Conservation (phyloP, 2,797 vertebrate species). For the Eospalax fontanierii region DNA sequence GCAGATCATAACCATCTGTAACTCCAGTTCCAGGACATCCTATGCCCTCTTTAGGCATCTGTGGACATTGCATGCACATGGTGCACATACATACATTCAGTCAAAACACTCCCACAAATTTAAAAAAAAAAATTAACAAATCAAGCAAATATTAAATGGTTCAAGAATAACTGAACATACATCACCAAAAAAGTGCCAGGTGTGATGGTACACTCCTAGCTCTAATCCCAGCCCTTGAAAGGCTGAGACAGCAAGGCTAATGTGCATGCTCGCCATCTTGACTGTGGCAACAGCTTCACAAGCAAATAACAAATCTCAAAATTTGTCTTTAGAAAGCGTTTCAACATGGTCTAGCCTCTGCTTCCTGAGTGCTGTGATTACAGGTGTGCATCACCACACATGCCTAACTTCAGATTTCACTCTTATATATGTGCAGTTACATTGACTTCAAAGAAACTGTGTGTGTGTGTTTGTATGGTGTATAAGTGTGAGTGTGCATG, state of each 20-base stretch:
- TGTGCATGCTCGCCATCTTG: neutral
- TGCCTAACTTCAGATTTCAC: neutral
- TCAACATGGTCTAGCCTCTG: neutral
- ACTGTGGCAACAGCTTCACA: neutral
- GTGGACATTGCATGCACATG: no score
- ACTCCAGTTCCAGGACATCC: neutral
- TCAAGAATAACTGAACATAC: neutral
- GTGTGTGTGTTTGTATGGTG: neutral
- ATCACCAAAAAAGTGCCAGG: neutral
- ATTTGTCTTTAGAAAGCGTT: neutral
- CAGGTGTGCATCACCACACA: no score
- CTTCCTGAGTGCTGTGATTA: neutral
- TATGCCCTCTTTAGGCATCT: neutral
- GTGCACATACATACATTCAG: neutral
- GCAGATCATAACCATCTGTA: neutral
- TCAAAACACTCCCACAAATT: neutral
- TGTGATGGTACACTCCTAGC: neutral
- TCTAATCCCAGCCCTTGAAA: no score
- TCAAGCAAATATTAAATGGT: no score
- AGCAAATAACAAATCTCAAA: neutral
- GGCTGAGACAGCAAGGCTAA: no score
- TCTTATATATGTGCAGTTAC: neutral
- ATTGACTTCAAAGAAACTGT: neutral
- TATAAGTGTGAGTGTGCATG: neutral
- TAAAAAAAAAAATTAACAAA: neutral